Conservation (phyloP, 2,113 vertebrate species). For the Pogona vitticeps region DNA sequence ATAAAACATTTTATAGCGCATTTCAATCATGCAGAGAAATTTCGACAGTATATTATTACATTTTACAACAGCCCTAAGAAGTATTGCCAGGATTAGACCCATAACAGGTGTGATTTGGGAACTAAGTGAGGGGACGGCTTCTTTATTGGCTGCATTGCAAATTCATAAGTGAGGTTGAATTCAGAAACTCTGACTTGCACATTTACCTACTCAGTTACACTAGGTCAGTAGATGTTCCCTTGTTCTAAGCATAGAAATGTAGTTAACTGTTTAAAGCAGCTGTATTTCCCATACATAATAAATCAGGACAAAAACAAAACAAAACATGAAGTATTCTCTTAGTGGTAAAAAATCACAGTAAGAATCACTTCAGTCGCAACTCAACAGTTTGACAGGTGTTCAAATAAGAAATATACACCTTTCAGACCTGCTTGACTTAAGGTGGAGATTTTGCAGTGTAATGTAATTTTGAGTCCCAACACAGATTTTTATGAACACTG, state of each 20-base stretch:
- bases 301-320: slow-evolving; percentile 4
- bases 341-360: too few relatives aligned
- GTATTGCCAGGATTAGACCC: neutral
- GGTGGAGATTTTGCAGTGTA: slow-evolving; percentile 1
- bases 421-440: slow-evolving; percentile 15
- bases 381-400: slow-evolving; percentile 29
- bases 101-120: neutral
- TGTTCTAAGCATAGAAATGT: slow-evolving; percentile 43
- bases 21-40: neutral
- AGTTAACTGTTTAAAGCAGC: slow-evolving; percentile 13
- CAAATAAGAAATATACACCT: slow-evolving; percentile 5
- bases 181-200: too few relatives aligned
- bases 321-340: slow-evolving; percentile 26
- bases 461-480: neutral
- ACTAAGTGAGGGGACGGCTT: neutral
- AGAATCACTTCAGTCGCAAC: slow-evolving; percentile 7
- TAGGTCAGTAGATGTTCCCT: neutral
- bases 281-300: neutral
- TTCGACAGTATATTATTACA: neutral
- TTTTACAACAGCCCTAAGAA: neutral
- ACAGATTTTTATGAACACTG: neutral
- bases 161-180: neutral
- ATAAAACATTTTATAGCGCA: neutral
- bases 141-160: neutral
- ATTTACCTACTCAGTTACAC: neutral